phyloP scores from a whole-genome alignment of 2,888 invertebrate genomes.

The Shargacucullia verbasci region DNA sequence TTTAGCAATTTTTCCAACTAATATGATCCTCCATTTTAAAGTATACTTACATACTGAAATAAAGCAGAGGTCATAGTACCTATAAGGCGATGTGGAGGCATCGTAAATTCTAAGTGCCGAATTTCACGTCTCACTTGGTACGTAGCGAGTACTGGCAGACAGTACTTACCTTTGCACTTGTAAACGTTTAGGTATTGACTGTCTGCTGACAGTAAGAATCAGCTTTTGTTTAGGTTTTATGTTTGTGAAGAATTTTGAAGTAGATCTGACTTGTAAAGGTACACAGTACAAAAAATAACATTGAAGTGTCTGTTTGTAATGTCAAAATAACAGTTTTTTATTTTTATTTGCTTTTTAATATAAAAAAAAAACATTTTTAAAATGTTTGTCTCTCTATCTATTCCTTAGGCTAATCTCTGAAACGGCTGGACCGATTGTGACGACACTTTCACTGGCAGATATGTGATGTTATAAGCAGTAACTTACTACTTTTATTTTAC shows the following conservation, averaged over 20 bases:
- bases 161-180: constrained; percentile 43
- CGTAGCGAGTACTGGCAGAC: constrained; percentile 48
- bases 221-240: constrained; percentile 12
- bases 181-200: constrained; percentile 23
- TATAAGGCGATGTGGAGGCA: constrained; percentile 40
- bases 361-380: too few species aligned
- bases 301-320: too few species aligned
- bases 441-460: too few species aligned
- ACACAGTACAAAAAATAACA: too few species aligned
- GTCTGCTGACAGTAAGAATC: constrained; percentile 9
- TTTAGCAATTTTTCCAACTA: constrained; percentile 2
- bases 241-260: neutral
- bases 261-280: neutral
- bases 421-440: too few species aligned
- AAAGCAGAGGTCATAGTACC: constrained; percentile 40
- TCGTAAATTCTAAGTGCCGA: constrained; percentile 69
- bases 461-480: too few species aligned
- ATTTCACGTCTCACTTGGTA: constrained; percentile 67
- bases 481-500: too few species aligned
- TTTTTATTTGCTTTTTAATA: too few species aligned
- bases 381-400: too few species aligned
- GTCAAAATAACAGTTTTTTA: too few species aligned
- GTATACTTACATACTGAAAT: constrained; percentile 19
- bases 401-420: too few species aligned
- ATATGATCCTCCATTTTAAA: constrained; percentile 9